phyloP scores from a whole-genome alignment of 2,113 vertebrate species.

The Laterallus jamaicensis region DNA sequence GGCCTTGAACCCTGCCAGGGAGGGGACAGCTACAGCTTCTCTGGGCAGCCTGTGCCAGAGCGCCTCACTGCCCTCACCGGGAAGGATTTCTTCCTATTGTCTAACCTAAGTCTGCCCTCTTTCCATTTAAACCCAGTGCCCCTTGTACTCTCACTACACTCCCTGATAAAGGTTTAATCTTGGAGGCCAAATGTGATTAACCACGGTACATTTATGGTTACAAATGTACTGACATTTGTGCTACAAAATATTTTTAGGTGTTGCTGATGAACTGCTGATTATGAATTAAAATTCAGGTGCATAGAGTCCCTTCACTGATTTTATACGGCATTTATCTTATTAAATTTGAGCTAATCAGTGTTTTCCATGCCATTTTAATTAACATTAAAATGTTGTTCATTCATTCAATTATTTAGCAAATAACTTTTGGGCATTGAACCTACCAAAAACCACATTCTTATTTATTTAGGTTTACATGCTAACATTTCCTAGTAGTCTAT shows the following conservation, averaged over 20 bases:
- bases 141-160: no score
- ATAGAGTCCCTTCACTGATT: background rate
- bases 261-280: background rate
- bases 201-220: background rate
- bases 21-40: no score
- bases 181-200: background rate
- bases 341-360: background rate
- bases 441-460: background rate
- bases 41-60: no score
- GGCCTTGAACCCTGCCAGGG: no score
- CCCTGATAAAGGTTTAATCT: background rate
- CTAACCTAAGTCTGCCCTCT: no score
- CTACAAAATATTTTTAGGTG: background rate
- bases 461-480: background rate
- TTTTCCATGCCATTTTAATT: background rate
- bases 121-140: no score
- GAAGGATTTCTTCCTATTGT: no score
- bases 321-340: background rate
- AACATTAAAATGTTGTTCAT: background rate
- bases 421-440: background rate
- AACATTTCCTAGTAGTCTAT: background rate
- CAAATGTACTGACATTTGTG: background rate
- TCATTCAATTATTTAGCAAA: background rate
- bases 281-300: slow-evolving; percentile 15
- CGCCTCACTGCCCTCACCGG: no score